phyloP scores from a whole-genome alignment of 1,140 invertebrate species.

The Papilio machaon region DNA sequence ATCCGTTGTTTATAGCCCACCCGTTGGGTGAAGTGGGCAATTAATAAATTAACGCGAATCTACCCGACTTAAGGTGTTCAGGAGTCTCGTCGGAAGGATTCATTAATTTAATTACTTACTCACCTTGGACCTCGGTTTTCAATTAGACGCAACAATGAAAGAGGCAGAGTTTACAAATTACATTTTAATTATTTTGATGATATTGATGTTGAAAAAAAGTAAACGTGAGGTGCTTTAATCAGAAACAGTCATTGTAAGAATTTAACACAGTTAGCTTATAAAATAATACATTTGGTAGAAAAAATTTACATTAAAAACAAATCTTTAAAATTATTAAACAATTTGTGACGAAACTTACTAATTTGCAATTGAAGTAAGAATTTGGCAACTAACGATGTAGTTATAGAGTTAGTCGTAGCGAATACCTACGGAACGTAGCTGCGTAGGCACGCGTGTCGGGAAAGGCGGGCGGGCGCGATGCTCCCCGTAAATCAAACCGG shows the following conservation, averaged over 20 bases:
- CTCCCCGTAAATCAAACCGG: conserved; percentile 70
- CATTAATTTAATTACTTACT: conserved; percentile 70
- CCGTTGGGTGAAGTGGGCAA: conserved; percentile 73
- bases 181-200: conserved; percentile 21
- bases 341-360: background rate
- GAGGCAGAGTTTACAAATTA: background rate
- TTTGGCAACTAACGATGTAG: background rate
- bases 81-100: conserved; percentile 63
- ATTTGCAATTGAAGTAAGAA: background rate
- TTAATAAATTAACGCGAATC: conserved; percentile 80
- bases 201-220: background rate
- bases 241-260: background rate
- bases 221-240: background rate
- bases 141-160: conserved; percentile 22
- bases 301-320: background rate
- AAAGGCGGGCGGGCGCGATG: conserved; percentile 47
- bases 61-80: conserved; percentile 73
- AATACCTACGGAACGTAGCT: conserved; percentile 12
- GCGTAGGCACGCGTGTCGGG: conserved; percentile 39
- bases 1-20: conserved; percentile 79
- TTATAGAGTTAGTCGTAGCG: conserved; percentile 10
- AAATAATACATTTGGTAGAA: background rate
- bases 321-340: background rate
- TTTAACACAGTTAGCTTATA: background rate
- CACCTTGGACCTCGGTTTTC: conserved; percentile 37